phyloP scores from a whole-genome alignment of 2,113 vertebrate genomes.

The Phaethornis superciliosus region DNA sequence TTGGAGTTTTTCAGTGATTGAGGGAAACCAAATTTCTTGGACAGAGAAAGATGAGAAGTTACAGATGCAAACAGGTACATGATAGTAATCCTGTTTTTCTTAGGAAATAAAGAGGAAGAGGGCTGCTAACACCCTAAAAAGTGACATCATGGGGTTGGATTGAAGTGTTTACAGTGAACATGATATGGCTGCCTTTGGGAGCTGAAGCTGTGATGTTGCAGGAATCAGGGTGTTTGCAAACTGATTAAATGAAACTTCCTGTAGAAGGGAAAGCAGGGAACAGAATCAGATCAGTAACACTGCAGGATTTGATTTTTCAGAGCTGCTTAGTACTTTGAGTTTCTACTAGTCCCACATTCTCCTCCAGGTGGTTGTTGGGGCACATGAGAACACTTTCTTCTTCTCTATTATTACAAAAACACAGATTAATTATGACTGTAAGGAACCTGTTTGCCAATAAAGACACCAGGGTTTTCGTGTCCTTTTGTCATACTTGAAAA shows the following conservation, averaged over 20 bases:
- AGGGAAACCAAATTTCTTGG: neutral
- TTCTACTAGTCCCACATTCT: neutral
- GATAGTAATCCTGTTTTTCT: neutral
- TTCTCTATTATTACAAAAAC: neutral
- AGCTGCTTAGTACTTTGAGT: neutral
- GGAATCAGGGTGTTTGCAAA: neutral
- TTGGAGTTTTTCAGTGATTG: neutral
- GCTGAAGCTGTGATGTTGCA: neutral
- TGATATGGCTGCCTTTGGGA: neutral
- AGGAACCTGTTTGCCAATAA: neutral
- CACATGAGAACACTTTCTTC: neutral
- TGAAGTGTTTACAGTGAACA: neutral
- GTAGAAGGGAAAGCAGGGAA: neutral
- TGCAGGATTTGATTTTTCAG: neutral
- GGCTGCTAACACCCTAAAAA: neutral
- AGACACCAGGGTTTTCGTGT: neutral
- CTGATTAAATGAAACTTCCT: neutral
- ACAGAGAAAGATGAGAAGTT: neutral
- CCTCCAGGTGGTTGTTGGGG: neutral
- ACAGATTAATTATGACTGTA: neutral
- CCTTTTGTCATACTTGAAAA: neutral
- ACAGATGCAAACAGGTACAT: neutral
- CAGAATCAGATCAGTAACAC: neutral
- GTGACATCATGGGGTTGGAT: neutral
- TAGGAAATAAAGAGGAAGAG: neutral